phyloP scores from a whole-genome alignment of 2,113 vertebrate genomes.

The Trochalopteron elliotii region DNA sequence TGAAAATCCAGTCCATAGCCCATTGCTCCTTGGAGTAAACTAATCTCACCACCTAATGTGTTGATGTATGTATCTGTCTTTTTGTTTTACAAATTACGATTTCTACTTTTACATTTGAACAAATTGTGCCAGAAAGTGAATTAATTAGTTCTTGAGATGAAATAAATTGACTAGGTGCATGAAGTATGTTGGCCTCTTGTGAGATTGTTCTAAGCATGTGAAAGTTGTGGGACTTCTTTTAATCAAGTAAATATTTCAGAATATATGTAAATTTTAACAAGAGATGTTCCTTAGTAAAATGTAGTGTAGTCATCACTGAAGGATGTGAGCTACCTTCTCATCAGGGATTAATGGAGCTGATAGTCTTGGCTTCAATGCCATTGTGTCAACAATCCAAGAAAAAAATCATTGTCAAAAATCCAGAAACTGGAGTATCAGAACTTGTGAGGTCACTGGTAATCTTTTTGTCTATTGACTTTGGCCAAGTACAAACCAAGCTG shows the following conservation, averaged over 20 bases:
- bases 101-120: background rate
- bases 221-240: fast-evolving
- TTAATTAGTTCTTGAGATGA: background rate
- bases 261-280: background rate
- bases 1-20: background rate
- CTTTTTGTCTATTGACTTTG: background rate
- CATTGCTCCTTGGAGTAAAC: background rate
- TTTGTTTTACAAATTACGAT: background rate
- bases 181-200: background rate
- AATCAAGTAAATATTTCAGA: background rate
- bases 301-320: background rate
- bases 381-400: background rate
- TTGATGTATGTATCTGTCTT: background rate
- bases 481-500: background rate
- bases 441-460: background rate
- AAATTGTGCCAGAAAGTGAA: background rate
- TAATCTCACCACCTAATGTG: background rate
- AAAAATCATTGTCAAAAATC: background rate
- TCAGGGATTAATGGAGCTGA: background rate
- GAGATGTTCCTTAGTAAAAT: background rate
- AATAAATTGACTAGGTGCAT: background rate
- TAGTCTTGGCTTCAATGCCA: background rate
- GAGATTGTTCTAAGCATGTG: background rate
- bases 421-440: background rate
- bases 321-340: background rate